Base-by-base conservation (phyloP, 2,888 invertebrate genomes). In the Eustalomyia histrio region DNA sequence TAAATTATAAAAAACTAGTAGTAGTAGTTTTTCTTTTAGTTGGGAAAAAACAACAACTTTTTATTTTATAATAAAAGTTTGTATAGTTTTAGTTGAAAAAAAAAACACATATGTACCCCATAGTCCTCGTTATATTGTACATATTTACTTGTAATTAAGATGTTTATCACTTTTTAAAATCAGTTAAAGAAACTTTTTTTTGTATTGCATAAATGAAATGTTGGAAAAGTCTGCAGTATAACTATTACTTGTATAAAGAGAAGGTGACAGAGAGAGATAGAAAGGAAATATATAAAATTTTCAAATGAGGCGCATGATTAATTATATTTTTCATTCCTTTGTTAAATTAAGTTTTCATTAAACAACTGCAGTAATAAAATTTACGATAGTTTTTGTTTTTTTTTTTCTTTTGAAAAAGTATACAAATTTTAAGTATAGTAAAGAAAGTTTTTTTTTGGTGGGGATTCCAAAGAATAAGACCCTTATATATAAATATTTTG, bases 91-190 rank as follows among this genome's bases (percentile, higher is more conserved):
- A 47, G 43, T 47, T 47, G 1, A 10, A n/a, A n/a, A n/a, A 39
- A 12, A 14, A 14, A 5, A 47, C n/a, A 47, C 43, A 47, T n/a
- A 47, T 14, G 50, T 52, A 21, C 29, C 35, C 16, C 52, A 52
- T 53, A 60, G 74, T 74, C 35, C 39, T 47, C 63, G 12, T 64
- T 39, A 21, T 60, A 24, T 55, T 50, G 21, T 24, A 50, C 24
- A 24, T 58, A 76, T 73, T 76, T 68, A 60, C 79, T 82, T 80
- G 82, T 82, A 83, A 83, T 83, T 83, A 83, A 83, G 83, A 82
- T 83, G 80, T 82, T 83, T 83, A 83, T 83, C 83, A 83, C 67
- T 76, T 63, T 65, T 76, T 39, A 61, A 55, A 75, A 61, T 67
- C 52, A 68, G 67, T 76, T 76, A 63, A 43, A 75, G 7, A 29